Base-by-base conservation (phyloP, 1,140 invertebrate genomes). In the Euglossa dilemma region DNA sequence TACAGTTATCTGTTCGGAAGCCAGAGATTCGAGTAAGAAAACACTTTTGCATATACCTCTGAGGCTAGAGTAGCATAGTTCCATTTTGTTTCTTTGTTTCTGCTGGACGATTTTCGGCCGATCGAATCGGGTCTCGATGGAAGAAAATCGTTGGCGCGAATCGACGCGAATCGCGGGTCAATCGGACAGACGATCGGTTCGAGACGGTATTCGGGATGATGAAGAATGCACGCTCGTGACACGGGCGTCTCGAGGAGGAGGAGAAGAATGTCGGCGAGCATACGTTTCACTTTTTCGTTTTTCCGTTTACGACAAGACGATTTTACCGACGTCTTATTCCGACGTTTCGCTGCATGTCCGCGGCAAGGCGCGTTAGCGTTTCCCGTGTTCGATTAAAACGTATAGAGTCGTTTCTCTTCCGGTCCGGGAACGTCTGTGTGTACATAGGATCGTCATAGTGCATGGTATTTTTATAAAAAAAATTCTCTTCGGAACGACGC, bases 51-150 rank as follows among this genome's bases (percentile, higher is more conserved):
- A 87, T 74, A 64, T 83, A 85, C 85, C 73, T 87, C 83, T 73
- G 87, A 90, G 89, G 76, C 85, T 90, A 88, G 85, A 80, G 28
- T 90, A 89, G 86, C 66, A n/a, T 89, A 89, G 86, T 66, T 20
- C 74, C 78, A 43, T 16, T 85, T 71, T 78, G 56, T 71, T 80
- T 75, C 81, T 89, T 86, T 78, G 59, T 71, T 81, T 72, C 81
- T 89, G 87, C 84, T 83, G 72, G 85, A 86, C 85, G 87, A 82
- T 90, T 91, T 85, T 88, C 77, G 83, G 76, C 73, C 66, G 84
- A 75, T 82, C 66, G 61, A 66, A 83, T 76, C 83, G 79, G 77
- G 76, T 69, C 45, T 23, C 70, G 69, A 52, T 59, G 43, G 20
- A 59, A 14, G 28, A 54, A 36, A 66, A 67, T 47, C 25, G 28